Evolutionary conservation across 2,113 vertebrate genomes (phyloP).

Genomic region (Cervus canadensis): DNA sequence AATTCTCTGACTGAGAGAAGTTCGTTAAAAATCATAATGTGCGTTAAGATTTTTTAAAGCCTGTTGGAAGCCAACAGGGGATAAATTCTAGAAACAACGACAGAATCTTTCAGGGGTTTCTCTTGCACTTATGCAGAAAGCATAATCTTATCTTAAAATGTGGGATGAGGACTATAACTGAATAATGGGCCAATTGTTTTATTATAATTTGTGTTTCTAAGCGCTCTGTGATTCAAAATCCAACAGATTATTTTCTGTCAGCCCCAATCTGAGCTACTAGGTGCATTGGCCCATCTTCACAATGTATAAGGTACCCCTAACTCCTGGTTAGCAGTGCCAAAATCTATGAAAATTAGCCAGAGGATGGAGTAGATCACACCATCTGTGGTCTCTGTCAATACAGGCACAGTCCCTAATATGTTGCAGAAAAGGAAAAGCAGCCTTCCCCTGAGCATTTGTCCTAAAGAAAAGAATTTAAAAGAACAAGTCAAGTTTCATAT

Average conservation of each 20-base stretch:
- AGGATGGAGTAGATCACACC: background rate
- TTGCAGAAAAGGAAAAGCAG: background rate
- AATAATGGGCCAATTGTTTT: background rate
- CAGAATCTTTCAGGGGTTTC: background rate
- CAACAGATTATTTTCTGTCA: background rate
- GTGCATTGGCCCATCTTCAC: background rate
- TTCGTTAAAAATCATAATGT: slow-evolving; percentile 47
- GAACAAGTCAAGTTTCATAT: background rate
- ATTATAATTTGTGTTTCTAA: background rate
- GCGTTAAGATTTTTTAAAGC: background rate
- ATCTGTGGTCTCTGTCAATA: background rate
- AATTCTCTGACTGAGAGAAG: slow-evolving; percentile 32
- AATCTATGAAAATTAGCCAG: background rate
- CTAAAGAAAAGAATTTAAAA: slow-evolving; percentile 14
- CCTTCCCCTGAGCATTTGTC: background rate
- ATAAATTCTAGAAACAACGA: background rate
- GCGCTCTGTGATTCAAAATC: background rate
- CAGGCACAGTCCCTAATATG: background rate
- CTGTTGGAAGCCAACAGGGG: background rate
- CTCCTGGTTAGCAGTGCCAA: background rate
- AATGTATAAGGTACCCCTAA: background rate
- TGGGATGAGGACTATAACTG: background rate
- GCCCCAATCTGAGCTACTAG: background rate
- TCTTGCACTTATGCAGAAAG: background rate
- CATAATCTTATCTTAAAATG: background rate